Conservation (phyloP, 2,113 vertebrate species). For the Chiloscyllium plagiosum region DNA sequence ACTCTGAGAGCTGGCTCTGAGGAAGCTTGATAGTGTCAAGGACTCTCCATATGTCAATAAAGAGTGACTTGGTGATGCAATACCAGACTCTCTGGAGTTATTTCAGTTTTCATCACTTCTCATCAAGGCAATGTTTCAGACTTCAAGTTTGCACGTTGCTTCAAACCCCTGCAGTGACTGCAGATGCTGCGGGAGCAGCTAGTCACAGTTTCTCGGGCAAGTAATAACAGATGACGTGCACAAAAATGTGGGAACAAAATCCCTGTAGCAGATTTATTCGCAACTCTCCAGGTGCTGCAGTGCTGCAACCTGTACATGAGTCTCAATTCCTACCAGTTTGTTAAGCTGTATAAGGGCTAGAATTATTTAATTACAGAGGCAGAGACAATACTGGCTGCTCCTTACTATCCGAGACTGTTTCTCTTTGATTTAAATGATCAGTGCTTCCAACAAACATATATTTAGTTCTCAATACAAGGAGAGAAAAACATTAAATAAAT, state of each 20-base stretch:
- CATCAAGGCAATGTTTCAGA: conserved; percentile 40
- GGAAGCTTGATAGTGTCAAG: no score
- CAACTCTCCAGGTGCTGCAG: not conserved
- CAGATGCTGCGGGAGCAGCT: conserved; percentile 46
- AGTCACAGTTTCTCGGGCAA: conserved; percentile 42
- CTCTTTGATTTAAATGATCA: not conserved
- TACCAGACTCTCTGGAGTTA: no score
- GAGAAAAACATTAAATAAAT: not conserved
- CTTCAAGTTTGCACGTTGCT: conserved; percentile 41
- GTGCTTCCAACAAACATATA: not conserved
- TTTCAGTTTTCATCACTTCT: conserved; percentile 31
- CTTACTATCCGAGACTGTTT: not conserved
- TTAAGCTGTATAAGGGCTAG: not conserved
- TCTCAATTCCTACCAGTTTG: not conserved
- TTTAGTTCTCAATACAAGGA: not conserved
- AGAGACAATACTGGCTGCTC: not conserved
- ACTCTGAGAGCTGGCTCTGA: no score
- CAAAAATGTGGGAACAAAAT: conserved; percentile 21
- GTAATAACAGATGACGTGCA: conserved; percentile 35
- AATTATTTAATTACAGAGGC: conserved; percentile 31
- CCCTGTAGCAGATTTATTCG: conserved; percentile 27
- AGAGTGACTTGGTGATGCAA: no score
- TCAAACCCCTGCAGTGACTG: conserved; percentile 44
- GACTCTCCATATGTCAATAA: no score
- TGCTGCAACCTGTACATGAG: not conserved